A percentile compares a stretch with the other conserved stretches of the same genome.
phyloP scores from a whole-genome alignment of 2,797 vertebrate species.

The Oryzias dopingdopingensis region DNA sequence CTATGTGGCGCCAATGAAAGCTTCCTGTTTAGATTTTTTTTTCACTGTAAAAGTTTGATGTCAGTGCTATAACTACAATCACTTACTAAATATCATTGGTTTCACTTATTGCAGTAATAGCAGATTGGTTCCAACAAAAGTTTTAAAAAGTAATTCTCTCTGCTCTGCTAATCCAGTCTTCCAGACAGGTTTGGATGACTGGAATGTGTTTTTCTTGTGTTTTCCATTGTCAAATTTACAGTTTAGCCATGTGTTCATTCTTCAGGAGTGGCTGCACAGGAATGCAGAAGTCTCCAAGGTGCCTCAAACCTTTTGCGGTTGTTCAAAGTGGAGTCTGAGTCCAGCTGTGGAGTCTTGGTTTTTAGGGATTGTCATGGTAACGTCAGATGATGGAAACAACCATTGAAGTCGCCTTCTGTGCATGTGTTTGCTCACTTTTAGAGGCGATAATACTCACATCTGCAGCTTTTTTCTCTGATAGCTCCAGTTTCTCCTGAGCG shows the following conservation, averaged over 20 bases:
- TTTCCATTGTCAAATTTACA: constrained; percentile 18
- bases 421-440: too few species aligned
- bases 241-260: constrained; percentile 52
- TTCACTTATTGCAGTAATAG: too few species aligned
- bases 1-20: too few species aligned
- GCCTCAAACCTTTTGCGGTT: constrained; percentile 31
- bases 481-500: constrained; percentile 90
- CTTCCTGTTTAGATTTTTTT: too few species aligned
- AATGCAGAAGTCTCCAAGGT: constrained; percentile 57
- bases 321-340: constrained; percentile 53
- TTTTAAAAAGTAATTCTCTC: too few species aligned
- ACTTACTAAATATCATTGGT: too few species aligned
- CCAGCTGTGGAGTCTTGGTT: constrained; percentile 50
- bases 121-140: too few species aligned
- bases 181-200: background rate
- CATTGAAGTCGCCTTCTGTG: background rate
- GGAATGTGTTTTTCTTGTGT: constrained; percentile 12
- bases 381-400: constrained; percentile 15
- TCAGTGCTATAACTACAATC: too few species aligned
- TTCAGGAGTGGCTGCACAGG: constrained; percentile 61
- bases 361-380: constrained; percentile 18
- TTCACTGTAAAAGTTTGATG: too few species aligned
- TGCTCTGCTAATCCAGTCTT: too few species aligned
- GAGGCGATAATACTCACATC: constrained; percentile 76
- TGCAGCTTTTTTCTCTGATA: constrained; percentile 88